Evolutionary conservation across 1,140 invertebrate species (phyloP), one percentile per base, ranked within the genome.

Genomic region (Bacillus rossius): DNA sequence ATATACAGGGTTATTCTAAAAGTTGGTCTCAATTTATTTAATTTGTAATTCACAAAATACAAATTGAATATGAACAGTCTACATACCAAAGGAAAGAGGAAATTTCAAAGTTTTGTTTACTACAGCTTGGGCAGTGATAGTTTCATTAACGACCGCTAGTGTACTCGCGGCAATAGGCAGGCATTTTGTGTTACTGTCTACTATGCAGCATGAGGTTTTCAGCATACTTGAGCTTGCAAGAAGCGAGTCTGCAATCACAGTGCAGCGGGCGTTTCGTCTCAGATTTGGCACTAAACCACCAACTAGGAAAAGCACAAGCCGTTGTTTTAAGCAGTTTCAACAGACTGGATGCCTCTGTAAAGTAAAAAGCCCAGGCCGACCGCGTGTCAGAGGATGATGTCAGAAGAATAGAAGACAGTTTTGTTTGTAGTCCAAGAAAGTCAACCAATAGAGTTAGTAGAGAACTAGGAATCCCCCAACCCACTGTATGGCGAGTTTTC

Each of bases 401-500:
- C 20, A 3, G 29, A 52, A 8, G 49, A 38, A 59, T 59, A 16
- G 16, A 54, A 54, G 50, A 59, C 8, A 57, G 37, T 54, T 59
- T 59, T 41, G 1, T 55, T 19, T 37, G 57, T 7, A 59, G 57
- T 26, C 57, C 57, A n/a, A 7, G 19, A 7, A 61, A 57, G 54
- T 57, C 59, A 16, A 57, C 41, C 8, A 47, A 38, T 48, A 26
- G 54, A 47, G 42, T 29, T 14, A 61, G 54, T 40, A 14, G 43
- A 57, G 59, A 57, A 40, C 43, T 61, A 17, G 20, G 45, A 48
- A 49, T 61, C 38, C 42, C 53, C 17, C 54, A 61, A 37, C 26
- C 59, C 49, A 57, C 26, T 42, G 51, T 60, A n/a, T 60, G 58
- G 58, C n/a, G 17, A 20, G 42, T 60, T 41, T 20, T 60, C 23